Percentiles rank a stretch among this genome's conserved stretches.
Evolutionary conservation across 1,140 invertebrate species (phyloP).

Genomic region (Hylaeus anthracinus): DNA sequence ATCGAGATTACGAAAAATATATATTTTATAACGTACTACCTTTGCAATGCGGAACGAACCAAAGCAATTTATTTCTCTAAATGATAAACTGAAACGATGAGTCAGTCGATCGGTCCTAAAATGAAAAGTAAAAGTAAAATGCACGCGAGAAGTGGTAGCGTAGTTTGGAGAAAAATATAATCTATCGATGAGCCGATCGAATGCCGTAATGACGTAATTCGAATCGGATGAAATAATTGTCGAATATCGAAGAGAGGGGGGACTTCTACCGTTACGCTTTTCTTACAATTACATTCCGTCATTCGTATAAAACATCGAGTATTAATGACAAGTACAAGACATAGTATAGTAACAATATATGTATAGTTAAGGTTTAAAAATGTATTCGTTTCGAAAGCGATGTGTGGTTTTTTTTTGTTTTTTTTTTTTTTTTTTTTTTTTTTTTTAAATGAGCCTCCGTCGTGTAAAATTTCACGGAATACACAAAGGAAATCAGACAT

Average conservation of each 20-base stretch:
- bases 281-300: constrained; percentile 12
- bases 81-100: neutral
- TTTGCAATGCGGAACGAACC: neutral
- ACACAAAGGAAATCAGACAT: no score
- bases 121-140: neutral
- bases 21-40: constrained; percentile 2
- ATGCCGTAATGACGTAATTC: neutral
- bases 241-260: neutral
- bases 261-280: constrained; percentile 1
- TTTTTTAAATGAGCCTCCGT: constrained; percentile 8
- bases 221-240: neutral
- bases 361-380: constrained; percentile 14
- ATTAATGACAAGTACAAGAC: constrained; percentile 12
- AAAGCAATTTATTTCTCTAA: neutral
- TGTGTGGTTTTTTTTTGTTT: neutral
- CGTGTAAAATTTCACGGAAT: constrained; percentile 2
- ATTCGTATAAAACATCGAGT: constrained; percentile 22
- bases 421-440: neutral
- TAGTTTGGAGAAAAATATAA: neutral
- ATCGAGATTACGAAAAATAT: neutral
- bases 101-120: neutral
- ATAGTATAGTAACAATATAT: constrained; percentile 1
- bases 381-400: neutral
- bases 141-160: neutral
- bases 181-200: neutral